Conservation (phyloP, 1,140 invertebrate genomes). For the Psilanteris sp. region DNA sequence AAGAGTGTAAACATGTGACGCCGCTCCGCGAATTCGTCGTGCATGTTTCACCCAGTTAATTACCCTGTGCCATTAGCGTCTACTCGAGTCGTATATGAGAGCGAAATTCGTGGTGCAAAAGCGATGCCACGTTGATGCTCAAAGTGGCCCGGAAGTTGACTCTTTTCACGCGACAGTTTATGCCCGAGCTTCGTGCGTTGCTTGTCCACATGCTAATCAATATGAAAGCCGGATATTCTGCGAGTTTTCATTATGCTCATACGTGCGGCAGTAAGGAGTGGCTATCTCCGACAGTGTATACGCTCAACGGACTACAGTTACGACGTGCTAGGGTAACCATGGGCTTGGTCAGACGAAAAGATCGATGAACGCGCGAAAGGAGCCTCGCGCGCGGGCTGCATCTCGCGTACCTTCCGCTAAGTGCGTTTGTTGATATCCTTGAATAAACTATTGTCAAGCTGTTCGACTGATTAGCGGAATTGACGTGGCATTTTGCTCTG, state of each 20-base stretch:
- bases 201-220: slow-evolving; percentile 50
- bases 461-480: too few species aligned
- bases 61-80: slow-evolving; percentile 48
- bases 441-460: too few species aligned
- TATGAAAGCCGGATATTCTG: slow-evolving; percentile 48
- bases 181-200: slow-evolving; percentile 10
- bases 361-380: slow-evolving; percentile 58
- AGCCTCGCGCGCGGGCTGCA: slow-evolving; percentile 25
- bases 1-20: slow-evolving; percentile 17
- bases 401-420: slow-evolving; percentile 5
- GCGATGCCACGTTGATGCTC: too few species aligned
- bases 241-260: slow-evolving; percentile 47
- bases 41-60: slow-evolving; percentile 45
- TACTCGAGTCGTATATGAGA: slow-evolving; percentile 25
- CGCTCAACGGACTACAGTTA: slow-evolving; percentile 24
- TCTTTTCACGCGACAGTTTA: slow-evolving; percentile 42
- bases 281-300: slow-evolving; percentile 39
- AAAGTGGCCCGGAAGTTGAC: slow-evolving; percentile 38
- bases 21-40: slow-evolving; percentile 18
- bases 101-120: slow-evolving; percentile 7
- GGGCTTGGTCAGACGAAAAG: slow-evolving; percentile 58
- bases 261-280: slow-evolving; percentile 50
- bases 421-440: slow-evolving; percentile 37
- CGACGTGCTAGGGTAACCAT: slow-evolving; percentile 18
- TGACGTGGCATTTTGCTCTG: too few species aligned